These are phyloP conservation scores for Apamea sordens DNA, from an alignment of 2,888 invertebrate genomes.

Conservation along the genomic window DNA sequence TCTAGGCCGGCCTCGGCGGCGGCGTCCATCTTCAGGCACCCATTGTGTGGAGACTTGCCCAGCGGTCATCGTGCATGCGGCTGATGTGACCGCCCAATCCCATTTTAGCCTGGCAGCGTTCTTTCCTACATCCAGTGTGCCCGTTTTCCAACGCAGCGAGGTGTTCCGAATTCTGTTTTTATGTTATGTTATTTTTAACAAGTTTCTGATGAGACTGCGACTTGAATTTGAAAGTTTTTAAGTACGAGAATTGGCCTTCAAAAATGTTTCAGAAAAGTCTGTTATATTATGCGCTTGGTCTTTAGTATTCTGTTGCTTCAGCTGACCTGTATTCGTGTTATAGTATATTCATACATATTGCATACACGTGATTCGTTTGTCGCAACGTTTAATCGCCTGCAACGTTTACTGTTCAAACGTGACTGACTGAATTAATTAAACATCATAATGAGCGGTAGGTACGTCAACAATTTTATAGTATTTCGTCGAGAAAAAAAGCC, in stretches of 20 bases:
- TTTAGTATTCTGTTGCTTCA: slow-evolving; percentile 33
- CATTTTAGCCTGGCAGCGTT: not conserved
- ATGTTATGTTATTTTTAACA: too few species aligned
- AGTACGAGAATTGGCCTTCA: too few species aligned
- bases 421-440: slow-evolving; percentile 48
- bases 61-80: not conserved
- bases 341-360: slow-evolving; percentile 25
- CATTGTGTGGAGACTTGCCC: too few species aligned
- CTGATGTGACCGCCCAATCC: not conserved
- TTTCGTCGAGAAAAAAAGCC: not conserved
- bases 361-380: slow-evolving; percentile 46
- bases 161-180: too few species aligned
- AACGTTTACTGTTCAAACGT: slow-evolving; percentile 45
- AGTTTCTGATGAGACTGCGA: too few species aligned
- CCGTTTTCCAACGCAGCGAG: too few species aligned
- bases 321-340: slow-evolving; percentile 26
- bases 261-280: slow-evolving; percentile 1
- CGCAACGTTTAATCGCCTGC: slow-evolving; percentile 44
- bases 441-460: slow-evolving; percentile 27
- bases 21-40: too few species aligned
- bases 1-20: too few species aligned
- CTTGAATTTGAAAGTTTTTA: too few species aligned
- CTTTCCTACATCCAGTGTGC: too few species aligned
- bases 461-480: not conserved
- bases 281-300: slow-evolving; percentile 6